Conservation (phyloP, 2,888 invertebrate genomes). For the Napeogenes sylphis region DNA sequence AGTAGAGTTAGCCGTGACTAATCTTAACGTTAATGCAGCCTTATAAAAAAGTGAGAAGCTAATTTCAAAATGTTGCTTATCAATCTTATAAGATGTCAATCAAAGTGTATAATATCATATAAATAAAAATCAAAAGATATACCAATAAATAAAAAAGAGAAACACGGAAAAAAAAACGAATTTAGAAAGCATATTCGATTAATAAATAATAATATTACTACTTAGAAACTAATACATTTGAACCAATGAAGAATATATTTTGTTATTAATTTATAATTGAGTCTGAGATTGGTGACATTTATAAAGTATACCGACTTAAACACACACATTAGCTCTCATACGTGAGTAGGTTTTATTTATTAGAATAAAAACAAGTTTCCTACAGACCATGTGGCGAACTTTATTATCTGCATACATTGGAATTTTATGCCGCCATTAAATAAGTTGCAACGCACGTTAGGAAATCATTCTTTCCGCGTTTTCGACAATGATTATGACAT, state of each 20-base stretch:
- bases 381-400: conserved; percentile 22
- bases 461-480: conserved; percentile 29
- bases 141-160: too few relatives aligned
- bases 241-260: too few relatives aligned
- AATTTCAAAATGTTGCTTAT: conserved; percentile 10
- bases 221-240: too few relatives aligned
- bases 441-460: conserved; percentile 28
- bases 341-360: conserved; percentile 6
- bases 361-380: conserved; percentile 22
- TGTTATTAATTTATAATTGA: too few relatives aligned
- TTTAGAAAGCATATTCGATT: too few relatives aligned
- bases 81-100: background rate
- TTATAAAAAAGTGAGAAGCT: conserved; percentile 17
- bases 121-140: background rate
- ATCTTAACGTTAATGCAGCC: conserved; percentile 26
- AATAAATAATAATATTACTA: too few relatives aligned
- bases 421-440: conserved; percentile 28
- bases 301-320: too few relatives aligned
- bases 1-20: conserved; percentile 28
- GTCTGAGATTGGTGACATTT: too few relatives aligned
- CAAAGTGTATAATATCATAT: background rate
- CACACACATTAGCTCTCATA: background rate
- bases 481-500: conserved; percentile 30
- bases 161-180: too few relatives aligned
- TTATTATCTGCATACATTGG: conserved; percentile 26